Conservation (phyloP, 1,140 invertebrate genomes). For the Drosophila sechellia region DNA sequence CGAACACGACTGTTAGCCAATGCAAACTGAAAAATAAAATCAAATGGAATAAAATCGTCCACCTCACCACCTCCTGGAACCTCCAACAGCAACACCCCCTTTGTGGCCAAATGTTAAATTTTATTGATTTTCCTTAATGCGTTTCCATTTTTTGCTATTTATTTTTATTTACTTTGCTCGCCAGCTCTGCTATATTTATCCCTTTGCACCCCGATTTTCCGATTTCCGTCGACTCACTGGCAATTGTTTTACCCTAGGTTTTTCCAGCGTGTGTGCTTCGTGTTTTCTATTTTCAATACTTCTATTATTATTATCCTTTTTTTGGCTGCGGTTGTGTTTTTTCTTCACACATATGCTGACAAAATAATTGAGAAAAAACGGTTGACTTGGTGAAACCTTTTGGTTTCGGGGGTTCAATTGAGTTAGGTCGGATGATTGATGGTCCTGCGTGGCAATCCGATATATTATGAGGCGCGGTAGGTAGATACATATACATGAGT, state of each 20-base stretch:
- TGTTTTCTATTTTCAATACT: slow-evolving; percentile 44
- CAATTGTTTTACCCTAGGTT: slow-evolving; percentile 65
- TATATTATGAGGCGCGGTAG: slow-evolving; percentile 12
- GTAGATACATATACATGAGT: slow-evolving; percentile 1
- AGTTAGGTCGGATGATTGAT: slow-evolving; percentile 40
- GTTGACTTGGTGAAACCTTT: slow-evolving; percentile 41
- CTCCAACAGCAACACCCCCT: background rate
- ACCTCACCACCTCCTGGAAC: slow-evolving; percentile 14
- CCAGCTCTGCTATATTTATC: slow-evolving; percentile 35
- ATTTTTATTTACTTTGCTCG: slow-evolving; percentile 72
- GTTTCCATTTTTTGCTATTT: slow-evolving; percentile 72
- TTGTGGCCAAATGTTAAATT: slow-evolving; percentile 67
- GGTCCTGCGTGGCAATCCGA: slow-evolving; percentile 9
- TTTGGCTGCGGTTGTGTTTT: slow-evolving; percentile 62
- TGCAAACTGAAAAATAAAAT: background rate
- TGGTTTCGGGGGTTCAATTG: slow-evolving; percentile 31
- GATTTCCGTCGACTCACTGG: slow-evolving; percentile 70
- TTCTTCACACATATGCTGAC: slow-evolving; percentile 77
- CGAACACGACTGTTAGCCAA: slow-evolving; percentile 45
- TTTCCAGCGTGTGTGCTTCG: slow-evolving; percentile 7
- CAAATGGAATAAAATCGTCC: slow-evolving; percentile 7
- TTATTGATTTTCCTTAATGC: slow-evolving; percentile 81
- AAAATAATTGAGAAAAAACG: slow-evolving; percentile 75
- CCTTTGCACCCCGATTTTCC: slow-evolving; percentile 54
- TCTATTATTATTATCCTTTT: slow-evolving; percentile 77